Base-by-base conservation (phyloP, 2,888 invertebrate species). In the Marronus borbonicus region DNA sequence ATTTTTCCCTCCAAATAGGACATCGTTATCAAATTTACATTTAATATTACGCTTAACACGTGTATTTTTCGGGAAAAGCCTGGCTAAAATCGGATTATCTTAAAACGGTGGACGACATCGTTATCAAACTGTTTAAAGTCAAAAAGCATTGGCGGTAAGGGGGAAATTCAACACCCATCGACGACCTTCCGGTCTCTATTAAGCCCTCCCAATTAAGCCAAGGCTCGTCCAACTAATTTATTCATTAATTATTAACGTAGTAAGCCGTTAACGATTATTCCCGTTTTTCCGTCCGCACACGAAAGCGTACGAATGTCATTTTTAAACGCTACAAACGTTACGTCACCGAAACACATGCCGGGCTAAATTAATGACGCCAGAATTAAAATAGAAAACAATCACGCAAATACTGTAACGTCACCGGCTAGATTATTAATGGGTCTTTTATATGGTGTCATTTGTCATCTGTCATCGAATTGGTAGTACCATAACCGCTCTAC, bases 381-480 rank as follows among this genome's bases (percentile, higher is more conserved):
- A 76, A 76, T 76, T 76, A 66, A 76, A 76, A 60, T 68, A 76
- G 68, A 76, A 76, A 76, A 52, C 76, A 76, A 68, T 76, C 76
- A 68, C 76, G 68, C 68, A 68, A 76, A 39, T 76, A 68, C 76
- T 55, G 60, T 60, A 60, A 76, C 76, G 66, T 60, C 76, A 60
- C 68, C 68, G 28, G 14, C 76, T 66, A 49, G 76, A 68, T 76
- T 76, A 76, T 76, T 76, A 76, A 76, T 76, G 76, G 60, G 76
- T 58, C 76, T 76, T 76, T 68, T 76, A 76, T 76, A 44, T 76
- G 76, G 76, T 58, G 68, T 68, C 76, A 76, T 76, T 76, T 76
- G 76, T 76, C 68, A 76, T 39, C 76, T 76, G 76, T 76, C 76
- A 55, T 68, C 60, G 76, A 58, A 68, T 76, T 76, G 68, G 55